phyloP scores from a whole-genome alignment of 23 tunicate genomes.

The Halocynthia roretzi region DNA sequence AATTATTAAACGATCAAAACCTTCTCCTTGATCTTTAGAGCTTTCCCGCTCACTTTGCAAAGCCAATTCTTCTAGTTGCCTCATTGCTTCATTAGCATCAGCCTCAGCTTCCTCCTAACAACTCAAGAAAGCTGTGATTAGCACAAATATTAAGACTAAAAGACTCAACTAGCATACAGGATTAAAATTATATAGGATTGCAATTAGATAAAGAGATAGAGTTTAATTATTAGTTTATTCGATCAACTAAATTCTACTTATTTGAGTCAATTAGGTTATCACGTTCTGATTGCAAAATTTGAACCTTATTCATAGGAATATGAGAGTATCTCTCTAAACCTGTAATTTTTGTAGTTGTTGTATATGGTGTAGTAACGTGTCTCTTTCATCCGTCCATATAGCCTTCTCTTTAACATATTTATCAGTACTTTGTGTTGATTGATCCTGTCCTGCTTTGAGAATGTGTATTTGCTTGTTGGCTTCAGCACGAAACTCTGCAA shows the following conservation, averaged over 20 bases:
- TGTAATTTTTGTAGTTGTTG: constrained; percentile 63
- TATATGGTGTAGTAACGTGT: constrained; percentile 38
- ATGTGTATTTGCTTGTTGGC: constrained; percentile 27
- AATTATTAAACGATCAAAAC: too few species aligned
- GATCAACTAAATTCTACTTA: neutral
- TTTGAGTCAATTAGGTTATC: neutral
- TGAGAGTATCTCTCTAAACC: constrained; percentile 11
- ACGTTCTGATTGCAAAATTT: neutral
- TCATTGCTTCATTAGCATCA: constrained; percentile 75
- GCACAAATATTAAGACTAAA: too few species aligned
- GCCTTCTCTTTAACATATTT: constrained; percentile 31
- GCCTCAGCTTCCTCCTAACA: constrained; percentile 64
- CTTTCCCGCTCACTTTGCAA: constrained; percentile 28
- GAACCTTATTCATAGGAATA: too few species aligned
- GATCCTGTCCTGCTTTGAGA: constrained; percentile 17
- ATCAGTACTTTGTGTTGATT: constrained; percentile 21
- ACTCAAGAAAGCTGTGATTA: neutral
- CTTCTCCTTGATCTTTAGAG: constrained; percentile 1
- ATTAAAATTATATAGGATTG: too few species aligned
- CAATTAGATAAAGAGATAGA: too few species aligned
- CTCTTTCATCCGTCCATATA: constrained; percentile 52
- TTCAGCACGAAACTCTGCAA: constrained; percentile 35
- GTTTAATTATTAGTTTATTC: too few species aligned
- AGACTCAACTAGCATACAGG: too few species aligned
- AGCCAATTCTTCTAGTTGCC: constrained; percentile 64